Evolutionary conservation across 1,140 invertebrate species (phyloP).

Genomic region (Mizuhopecten yessoensis): DNA sequence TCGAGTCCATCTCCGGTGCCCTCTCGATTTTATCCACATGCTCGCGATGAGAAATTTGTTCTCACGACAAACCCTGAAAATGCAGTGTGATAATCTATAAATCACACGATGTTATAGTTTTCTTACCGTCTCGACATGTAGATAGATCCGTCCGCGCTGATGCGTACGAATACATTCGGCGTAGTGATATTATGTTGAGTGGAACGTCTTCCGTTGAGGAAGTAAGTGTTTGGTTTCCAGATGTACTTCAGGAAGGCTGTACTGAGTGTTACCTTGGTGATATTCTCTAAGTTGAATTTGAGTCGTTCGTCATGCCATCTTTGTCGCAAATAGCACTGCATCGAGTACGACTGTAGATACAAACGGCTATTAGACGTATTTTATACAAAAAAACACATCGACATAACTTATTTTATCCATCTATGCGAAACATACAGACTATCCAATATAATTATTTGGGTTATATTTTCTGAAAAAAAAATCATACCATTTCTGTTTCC

Average conservation of each 20-base stretch:
- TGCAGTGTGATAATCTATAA: too few relatives aligned
- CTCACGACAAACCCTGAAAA: too few relatives aligned
- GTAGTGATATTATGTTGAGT: conserved; percentile 97
- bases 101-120: not conserved
- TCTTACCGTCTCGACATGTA: conserved; percentile 96
- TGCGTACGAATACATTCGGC: conserved; percentile 95
- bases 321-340: conserved; percentile 97
- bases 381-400: too few relatives aligned
- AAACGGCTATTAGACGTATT: too few relatives aligned
- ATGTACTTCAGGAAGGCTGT: conserved; percentile 87
- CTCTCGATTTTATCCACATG: too few relatives aligned
- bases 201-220: conserved; percentile 96
- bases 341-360: conserved; percentile 93
- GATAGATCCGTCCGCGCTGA: conserved; percentile 92
- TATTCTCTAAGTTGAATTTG: conserved; percentile 75
- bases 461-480: too few relatives aligned
- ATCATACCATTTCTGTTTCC: conserved; percentile 93
- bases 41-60: too few relatives aligned
- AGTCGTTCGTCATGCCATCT: conserved; percentile 86
- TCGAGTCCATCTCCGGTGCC: too few relatives aligned
- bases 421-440: too few relatives aligned
- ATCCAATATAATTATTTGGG: too few relatives aligned
- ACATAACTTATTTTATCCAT: too few relatives aligned
- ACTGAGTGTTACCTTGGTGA: conserved; percentile 81
- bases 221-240: conserved; percentile 98